These are phyloP conservation scores for Xylota sylvarum DNA, from an alignment of 2,888 invertebrate species.

Conservation along the genomic window DNA sequence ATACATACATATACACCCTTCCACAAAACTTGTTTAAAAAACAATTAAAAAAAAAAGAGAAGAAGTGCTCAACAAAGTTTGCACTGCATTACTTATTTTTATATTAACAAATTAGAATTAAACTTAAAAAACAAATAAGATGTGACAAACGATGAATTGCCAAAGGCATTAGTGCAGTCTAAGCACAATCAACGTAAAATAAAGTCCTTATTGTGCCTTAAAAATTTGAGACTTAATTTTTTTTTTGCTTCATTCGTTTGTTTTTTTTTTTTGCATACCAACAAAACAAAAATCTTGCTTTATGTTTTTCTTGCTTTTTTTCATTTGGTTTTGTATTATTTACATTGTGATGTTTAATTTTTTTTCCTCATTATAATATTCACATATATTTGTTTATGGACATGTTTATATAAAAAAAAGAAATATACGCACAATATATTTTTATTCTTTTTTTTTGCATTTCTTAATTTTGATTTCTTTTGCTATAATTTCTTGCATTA, in stretches of 20 bases:
- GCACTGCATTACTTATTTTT: slow-evolving; percentile 23
- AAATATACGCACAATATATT: neutral
- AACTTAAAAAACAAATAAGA: neutral
- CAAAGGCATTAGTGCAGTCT: neutral
- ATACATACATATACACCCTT: neutral
- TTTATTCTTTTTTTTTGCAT: slow-evolving; percentile 2
- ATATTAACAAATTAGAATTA: slow-evolving; percentile 40
- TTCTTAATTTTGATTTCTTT: slow-evolving; percentile 16
- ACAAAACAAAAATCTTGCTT: neutral
- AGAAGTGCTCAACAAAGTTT: slow-evolving; percentile 28
- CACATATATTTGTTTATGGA: neutral
- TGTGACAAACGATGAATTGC: slow-evolving; percentile 5
- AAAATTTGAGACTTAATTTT: slow-evolving; percentile 31
- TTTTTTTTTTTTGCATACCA: slow-evolving; percentile 28
- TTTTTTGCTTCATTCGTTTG: slow-evolving; percentile 19
- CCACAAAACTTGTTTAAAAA: neutral
- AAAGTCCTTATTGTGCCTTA: slow-evolving; percentile 39
- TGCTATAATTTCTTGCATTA: slow-evolving; percentile 17
- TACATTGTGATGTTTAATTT: neutral
- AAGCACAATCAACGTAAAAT: slow-evolving; percentile 1
- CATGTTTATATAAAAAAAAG: neutral
- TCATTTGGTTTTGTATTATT: slow-evolving; percentile 17
- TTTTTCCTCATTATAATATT: neutral
- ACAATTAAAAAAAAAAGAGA: slow-evolving; percentile 2
- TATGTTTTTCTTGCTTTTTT: slow-evolving; percentile 24